Evolutionary conservation across 2,888 invertebrate species (phyloP).

Genomic region (Nomada hirtipes): DNA sequence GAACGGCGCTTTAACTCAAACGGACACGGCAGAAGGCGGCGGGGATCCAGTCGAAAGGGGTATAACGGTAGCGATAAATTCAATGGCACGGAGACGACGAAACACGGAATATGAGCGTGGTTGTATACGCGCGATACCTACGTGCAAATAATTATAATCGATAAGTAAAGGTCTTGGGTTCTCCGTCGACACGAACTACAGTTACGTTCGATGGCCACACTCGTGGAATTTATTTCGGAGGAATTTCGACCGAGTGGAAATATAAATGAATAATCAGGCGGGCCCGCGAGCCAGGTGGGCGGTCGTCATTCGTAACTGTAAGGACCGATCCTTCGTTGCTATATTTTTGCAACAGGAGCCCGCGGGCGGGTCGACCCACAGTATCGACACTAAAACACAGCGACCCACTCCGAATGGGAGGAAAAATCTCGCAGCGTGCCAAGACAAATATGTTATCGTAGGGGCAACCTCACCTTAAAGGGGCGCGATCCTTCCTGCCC

Average conservation of each 20-base stretch:
- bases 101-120: constrained; percentile 34
- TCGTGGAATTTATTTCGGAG: background rate
- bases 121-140: constrained; percentile 24
- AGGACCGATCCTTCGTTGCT: no score
- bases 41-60: constrained; percentile 67
- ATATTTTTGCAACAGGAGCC: background rate
- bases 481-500: constrained; percentile 32
- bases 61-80: constrained; percentile 68
- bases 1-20: constrained; percentile 66
- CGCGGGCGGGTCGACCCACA: constrained; percentile 13
- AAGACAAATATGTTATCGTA: constrained; percentile 29
- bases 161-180: constrained; percentile 14
- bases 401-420: constrained; percentile 7
- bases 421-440: constrained; percentile 18
- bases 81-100: constrained; percentile 57
- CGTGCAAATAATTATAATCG: constrained; percentile 35
- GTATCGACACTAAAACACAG: constrained; percentile 17
- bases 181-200: background rate
- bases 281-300: background rate
- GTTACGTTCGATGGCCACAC: background rate
- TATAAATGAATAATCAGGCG: background rate
- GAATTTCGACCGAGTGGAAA: background rate
- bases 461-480: constrained; percentile 52
- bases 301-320: background rate
- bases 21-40: constrained; percentile 55